Base-by-base conservation (phyloP, 35 echinoderm and acorn worm species). In the Diadema setosum region DNA sequence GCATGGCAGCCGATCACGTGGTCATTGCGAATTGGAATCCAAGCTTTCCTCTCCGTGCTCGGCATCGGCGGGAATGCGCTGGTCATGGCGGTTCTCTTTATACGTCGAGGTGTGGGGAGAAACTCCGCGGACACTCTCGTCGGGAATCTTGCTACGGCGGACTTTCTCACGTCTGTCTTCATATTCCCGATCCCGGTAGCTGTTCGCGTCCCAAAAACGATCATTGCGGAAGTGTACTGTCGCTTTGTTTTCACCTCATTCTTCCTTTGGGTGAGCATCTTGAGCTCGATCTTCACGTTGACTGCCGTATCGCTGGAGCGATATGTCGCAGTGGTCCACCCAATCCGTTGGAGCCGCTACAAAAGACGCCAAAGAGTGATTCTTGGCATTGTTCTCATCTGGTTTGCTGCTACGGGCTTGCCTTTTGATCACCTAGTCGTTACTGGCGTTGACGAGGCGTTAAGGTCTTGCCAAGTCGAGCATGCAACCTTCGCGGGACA, bases 321-420 rank as follows among this genome's bases (percentile, higher is more conserved):
- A 21, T 98, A 89, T 31, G 44, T 98, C 14, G 96, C 96, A 3
- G 84, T 98, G 25, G 87, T 98, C n/a, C 88, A 94, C 58, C 96
- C 96, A 20, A 57, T 94, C 25, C 90, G 57, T 12, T 94, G 91
- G 33, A 45, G 85, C 12, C 58, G 70, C 46, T 37, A 91, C n/a
- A 90, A 91, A 35, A 73, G 84, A 8, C 73, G 83, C 25, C 61
- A 32, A 16, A 82, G 86, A 15, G 76, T 82, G 5, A 81, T 76
- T 26, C 16, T 81, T 15, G 45, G 88, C 11, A 75, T 94, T 42
- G 18, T 83, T 30, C 8, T 57, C 9, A 50, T 94, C 18, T 98
- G 96, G 88, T 18, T 84, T 5, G 34, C 40, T 11, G 84, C 92
- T 1, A 80, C 70, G 34, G 45, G 85, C 14, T 55, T 94, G 4